Conservation (phyloP, 35 echinoderm and acorn worm genomes). For the Strongylocentrotus purpuratus region DNA sequence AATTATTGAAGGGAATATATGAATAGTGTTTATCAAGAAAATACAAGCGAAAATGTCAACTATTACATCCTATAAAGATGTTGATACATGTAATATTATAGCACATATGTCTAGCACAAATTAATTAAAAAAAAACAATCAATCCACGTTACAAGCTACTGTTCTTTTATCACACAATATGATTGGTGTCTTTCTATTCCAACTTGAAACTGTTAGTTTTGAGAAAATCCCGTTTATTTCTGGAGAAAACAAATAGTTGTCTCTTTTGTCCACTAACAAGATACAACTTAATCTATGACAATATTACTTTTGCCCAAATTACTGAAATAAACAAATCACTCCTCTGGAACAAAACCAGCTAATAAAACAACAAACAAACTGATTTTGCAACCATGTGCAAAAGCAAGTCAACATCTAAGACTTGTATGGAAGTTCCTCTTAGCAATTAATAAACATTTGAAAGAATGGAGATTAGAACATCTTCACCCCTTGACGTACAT, state of each 20-base stretch:
- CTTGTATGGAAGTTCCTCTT: neutral
- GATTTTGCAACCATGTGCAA: neutral
- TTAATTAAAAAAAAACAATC: neutral
- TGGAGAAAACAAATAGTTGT: neutral
- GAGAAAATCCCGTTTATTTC: neutral
- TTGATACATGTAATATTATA: neutral
- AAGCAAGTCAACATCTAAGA: neutral
- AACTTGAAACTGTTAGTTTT: neutral
- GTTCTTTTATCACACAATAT: neutral
- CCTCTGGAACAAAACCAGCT: neutral
- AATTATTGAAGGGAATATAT: neutral
- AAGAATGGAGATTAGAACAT: neutral
- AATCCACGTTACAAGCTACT: neutral
- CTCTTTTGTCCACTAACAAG: neutral
- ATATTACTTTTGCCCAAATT: neutral
- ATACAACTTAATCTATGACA: neutral
- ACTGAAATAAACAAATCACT: neutral
- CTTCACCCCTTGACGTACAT: neutral
- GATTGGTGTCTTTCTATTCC: neutral
- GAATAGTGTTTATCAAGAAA: neutral
- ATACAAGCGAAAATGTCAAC: neutral
- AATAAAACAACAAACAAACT: neutral
- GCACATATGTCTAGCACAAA: slow-evolving; percentile 8
- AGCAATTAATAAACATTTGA: neutral
- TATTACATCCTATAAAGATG: neutral